Conservation (phyloP, 2,797 vertebrate species). For the Crypturellus tataupa region DNA sequence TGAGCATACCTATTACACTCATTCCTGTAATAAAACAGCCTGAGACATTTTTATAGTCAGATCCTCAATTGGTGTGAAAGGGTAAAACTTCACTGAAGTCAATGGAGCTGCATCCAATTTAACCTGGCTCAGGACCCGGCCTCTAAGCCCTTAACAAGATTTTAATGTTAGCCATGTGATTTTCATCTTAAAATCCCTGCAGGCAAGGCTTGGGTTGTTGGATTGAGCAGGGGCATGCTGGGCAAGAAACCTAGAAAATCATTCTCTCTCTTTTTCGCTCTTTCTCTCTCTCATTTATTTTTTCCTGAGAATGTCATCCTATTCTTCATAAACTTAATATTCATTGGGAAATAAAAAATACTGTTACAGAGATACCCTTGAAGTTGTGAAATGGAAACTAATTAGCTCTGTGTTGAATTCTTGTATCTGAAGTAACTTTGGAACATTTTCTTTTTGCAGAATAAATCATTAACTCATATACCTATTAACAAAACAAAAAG, state of each 20-base stretch:
- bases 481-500: background rate
- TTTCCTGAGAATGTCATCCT: background rate
- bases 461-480: background rate
- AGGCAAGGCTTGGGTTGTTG: conserved; percentile 20
- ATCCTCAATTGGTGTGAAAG: conserved; percentile 21
- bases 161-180: conserved; percentile 72
- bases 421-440: background rate
- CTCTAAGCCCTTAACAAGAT: conserved; percentile 70
- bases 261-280: background rate
- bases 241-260: background rate
- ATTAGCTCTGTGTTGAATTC: background rate
- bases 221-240: background rate
- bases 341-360: background rate
- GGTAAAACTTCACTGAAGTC: conserved; percentile 39
- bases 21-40: conserved; percentile 27
- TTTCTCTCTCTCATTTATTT: background rate
- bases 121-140: background rate
- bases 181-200: conserved; percentile 50
- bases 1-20: background rate
- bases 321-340: background rate
- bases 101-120: conserved; percentile 58
- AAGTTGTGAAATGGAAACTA: background rate
- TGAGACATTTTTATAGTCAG: conserved; percentile 27
- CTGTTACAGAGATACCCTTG: background rate
- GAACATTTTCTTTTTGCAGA: background rate